Evolutionary conservation across 2,113 vertebrate species (phyloP), one percentile per base, ranked within the genome.

Genomic region (Hyla sarda): DNA sequence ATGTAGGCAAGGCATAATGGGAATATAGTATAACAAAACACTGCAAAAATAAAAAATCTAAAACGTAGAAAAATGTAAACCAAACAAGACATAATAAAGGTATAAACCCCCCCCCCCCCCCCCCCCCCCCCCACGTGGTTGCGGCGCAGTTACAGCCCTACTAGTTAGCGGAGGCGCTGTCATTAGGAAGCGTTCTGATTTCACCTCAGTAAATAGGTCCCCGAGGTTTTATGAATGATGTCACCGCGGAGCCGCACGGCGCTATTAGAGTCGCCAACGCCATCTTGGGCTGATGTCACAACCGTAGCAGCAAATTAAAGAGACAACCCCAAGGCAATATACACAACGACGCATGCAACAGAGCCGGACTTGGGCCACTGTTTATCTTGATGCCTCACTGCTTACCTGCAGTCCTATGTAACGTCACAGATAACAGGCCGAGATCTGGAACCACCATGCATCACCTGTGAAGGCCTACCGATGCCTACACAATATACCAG

Each of bases 191-290:
- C 21, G 21, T 17, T 62, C 76, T 34, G 52, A 13, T 58, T 58
- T 56, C 77, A 62, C 77, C 77, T 60, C 34, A 52, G 77, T n/a
- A 60, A 60, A 80, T 62, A 8, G 54, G 54, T 45, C 77, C 50
- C 77, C 32, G 77, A 34, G 34, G 77, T 60, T 62, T 37, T 25
- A 41, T 45, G 77, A 37, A 80, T 80, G 77, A 80, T 62, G 77
- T 80, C 77, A 60, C 77, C 28, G 45, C 54, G 19, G 34, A 32
- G 54, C 28, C 28, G 32, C 32, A 34, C 76, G n/a, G 54, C 32
- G 37, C 17, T 60, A 60, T n/a, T 16, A 80, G n/a, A 58, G 32
- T 21, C 1, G 1, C 2, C 0, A n/a, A n/a, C n/a, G 54, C 37
- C 77, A 60, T 62, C 54, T 80, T 54, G 75, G 37, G 47, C 34